phyloP scores from a whole-genome alignment of 2,888 invertebrate genomes.

The Apamea anceps region DNA sequence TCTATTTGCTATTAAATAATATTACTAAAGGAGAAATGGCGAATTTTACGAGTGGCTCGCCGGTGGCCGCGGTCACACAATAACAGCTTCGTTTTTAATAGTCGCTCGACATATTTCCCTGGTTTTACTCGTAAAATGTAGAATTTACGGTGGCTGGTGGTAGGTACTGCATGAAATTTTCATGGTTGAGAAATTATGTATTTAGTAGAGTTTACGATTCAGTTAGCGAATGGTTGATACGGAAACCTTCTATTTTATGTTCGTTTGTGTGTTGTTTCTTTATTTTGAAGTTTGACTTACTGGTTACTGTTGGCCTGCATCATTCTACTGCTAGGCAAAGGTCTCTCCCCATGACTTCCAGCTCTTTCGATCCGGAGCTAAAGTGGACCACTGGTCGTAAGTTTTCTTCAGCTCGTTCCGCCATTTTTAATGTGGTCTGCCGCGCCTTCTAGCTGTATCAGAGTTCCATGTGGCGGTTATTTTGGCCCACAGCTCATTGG shows the following conservation, averaged over 20 bases:
- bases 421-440: too few species aligned
- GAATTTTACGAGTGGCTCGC: constrained; percentile 21
- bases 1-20: constrained; percentile 17
- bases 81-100: constrained; percentile 28
- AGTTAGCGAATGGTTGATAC: background rate
- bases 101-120: constrained; percentile 42
- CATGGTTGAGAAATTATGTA: constrained; percentile 7
- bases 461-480: too few species aligned
- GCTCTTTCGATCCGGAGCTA: too few species aligned
- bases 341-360: too few species aligned
- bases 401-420: too few species aligned
- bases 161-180: background rate
- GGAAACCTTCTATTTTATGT: background rate
- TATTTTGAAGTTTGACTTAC: background rate
- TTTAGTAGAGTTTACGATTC: constrained; percentile 14
- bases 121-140: constrained; percentile 30
- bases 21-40: background rate
- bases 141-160: background rate
- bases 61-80: constrained; percentile 1
- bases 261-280: background rate
- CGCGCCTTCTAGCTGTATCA: too few species aligned
- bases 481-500: too few species aligned
- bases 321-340: too few species aligned
- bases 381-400: too few species aligned
- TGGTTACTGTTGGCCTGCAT: too few species aligned